Conservation (phyloP, 2,888 invertebrate species). For the Sylvicola cinctus region DNA sequence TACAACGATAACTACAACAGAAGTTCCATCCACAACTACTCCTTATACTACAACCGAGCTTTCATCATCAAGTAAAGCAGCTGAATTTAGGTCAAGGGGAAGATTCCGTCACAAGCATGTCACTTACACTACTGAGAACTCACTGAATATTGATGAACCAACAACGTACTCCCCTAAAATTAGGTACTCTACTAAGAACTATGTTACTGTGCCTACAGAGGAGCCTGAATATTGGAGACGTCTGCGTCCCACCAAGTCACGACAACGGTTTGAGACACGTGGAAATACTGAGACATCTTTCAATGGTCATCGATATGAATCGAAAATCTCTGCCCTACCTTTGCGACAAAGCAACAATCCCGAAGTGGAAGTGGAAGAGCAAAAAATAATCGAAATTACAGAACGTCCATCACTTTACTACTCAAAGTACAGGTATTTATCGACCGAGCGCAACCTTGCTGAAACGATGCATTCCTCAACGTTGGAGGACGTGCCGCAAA, state of each 20-base stretch:
- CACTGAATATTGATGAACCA: conserved; percentile 20
- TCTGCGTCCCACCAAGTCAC: too few species aligned
- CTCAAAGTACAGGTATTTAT: conserved; percentile 17
- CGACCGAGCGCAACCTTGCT: conserved; percentile 11
- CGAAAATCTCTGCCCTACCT: too few species aligned
- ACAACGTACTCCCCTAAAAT: conserved; percentile 30
- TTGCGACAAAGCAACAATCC: too few species aligned
- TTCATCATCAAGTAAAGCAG: conserved; percentile 6
- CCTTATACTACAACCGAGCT: conserved; percentile 8
- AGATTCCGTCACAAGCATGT: neutral
- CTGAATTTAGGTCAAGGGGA: neutral
- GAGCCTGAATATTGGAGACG: too few species aligned
- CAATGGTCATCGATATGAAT: too few species aligned
- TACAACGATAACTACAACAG: conserved; percentile 7
- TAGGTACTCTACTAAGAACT: conserved; percentile 11
- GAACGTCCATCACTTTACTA: conserved; percentile 18
- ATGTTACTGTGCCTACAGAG: conserved; percentile 6
- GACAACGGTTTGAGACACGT: too few species aligned
- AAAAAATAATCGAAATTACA: conserved; percentile 13
- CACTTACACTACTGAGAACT: conserved; percentile 9
- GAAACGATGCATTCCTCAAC: neutral
- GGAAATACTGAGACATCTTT: too few species aligned
- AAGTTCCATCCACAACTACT: conserved; percentile 8
- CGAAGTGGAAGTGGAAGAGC: too few species aligned
- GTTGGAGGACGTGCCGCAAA: neutral